phyloP scores from a whole-genome alignment of 2,888 invertebrate genomes.

The Chrysomela aeneicollis region DNA sequence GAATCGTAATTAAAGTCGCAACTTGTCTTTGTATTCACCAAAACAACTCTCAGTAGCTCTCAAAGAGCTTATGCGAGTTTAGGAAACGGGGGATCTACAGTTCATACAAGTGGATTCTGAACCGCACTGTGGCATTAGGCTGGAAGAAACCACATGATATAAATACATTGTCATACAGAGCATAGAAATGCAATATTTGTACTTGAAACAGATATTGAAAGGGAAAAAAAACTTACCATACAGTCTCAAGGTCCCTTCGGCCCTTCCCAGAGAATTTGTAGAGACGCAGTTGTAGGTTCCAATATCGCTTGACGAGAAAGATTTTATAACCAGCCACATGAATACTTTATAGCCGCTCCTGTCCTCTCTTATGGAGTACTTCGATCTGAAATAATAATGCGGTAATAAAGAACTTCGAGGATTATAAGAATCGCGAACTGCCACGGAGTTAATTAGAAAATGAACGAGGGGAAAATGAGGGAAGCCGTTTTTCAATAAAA shows the following conservation, averaged over 20 bases:
- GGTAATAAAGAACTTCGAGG: neutral
- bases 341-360: slow-evolving; percentile 77
- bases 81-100: too few relatives aligned
- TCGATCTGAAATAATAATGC: slow-evolving; percentile 67
- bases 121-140: too few relatives aligned
- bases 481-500: neutral
- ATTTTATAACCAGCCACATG: slow-evolving; percentile 72
- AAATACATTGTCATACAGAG: too few relatives aligned
- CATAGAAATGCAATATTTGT: too few relatives aligned
- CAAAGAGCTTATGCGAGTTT: too few relatives aligned
- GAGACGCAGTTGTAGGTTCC: slow-evolving; percentile 76
- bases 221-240: slow-evolving; percentile 66
- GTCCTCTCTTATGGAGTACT: slow-evolving; percentile 76
- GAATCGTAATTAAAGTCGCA: too few relatives aligned
- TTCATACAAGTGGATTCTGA: too few relatives aligned
- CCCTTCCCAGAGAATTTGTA: slow-evolving; percentile 80
- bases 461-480: neutral
- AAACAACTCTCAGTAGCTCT: too few relatives aligned
- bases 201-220: too few relatives aligned
- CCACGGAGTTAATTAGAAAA: neutral
- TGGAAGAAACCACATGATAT: too few relatives aligned
- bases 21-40: too few relatives aligned
- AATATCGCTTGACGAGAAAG: slow-evolving; percentile 66
- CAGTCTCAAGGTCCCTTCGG: slow-evolving; percentile 77
- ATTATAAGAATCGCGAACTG: neutral